These are phyloP conservation scores for Myocastor coypus DNA, from an alignment of 2,113 vertebrate genomes.

Conservation along the genomic window DNA sequence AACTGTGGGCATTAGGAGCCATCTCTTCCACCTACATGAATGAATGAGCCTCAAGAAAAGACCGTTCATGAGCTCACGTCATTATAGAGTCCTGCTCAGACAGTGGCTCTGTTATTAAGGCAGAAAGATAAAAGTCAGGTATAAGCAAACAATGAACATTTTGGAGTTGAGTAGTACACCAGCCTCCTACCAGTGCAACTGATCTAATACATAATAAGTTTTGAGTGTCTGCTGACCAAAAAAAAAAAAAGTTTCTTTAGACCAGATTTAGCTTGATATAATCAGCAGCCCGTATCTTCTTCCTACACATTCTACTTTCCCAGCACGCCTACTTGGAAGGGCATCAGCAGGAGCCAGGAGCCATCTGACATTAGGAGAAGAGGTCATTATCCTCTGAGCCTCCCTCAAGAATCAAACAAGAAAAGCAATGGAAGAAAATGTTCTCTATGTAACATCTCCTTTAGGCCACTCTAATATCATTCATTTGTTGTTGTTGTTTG, in stretches of 20 bases:
- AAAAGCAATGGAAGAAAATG: not conserved
- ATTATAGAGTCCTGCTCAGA: not conserved
- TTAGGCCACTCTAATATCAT: not conserved
- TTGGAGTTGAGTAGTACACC: not conserved
- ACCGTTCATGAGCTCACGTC: not conserved
- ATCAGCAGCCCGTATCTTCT: not conserved
- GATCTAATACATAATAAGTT: not conserved
- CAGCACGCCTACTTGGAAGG: too few species aligned
- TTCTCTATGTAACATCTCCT: not conserved
- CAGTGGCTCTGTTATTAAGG: not conserved
- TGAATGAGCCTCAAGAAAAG: not conserved
- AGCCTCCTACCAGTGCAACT: not conserved
- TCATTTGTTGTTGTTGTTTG: not conserved
- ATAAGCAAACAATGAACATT: not conserved
- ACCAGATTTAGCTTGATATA: not conserved
- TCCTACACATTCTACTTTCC: not conserved
- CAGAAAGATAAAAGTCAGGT: constrained; percentile 3
- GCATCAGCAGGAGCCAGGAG: not conserved
- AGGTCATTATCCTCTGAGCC: not conserved
- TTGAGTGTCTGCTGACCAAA: not conserved
- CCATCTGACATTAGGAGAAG: not conserved
- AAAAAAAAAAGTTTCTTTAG: not conserved
- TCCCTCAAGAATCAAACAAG: not conserved
- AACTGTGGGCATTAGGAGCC: not conserved
- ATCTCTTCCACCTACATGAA: not conserved